Conservation (phyloP, 2,797 vertebrate species). For the Dermochelys coriacea region DNA sequence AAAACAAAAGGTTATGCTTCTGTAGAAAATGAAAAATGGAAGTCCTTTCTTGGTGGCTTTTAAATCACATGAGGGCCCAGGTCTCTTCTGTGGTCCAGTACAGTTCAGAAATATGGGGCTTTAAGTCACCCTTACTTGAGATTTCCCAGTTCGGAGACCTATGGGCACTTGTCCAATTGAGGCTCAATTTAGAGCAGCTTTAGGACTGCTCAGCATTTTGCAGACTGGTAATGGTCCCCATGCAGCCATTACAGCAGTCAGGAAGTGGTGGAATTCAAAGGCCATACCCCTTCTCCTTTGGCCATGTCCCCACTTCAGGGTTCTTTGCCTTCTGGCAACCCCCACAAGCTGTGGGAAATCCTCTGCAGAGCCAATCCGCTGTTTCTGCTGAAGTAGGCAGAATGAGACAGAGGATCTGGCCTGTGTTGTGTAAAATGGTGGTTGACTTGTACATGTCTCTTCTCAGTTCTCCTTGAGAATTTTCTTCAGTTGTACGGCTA, state of each 20-base stretch:
- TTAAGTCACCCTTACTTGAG: neutral
- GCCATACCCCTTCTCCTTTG: neutral
- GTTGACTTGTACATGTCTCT: neutral
- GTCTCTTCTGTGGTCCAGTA: neutral
- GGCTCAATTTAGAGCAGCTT: neutral
- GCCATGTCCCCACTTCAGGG: neutral
- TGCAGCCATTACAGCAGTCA: neutral
- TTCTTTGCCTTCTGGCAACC: neutral
- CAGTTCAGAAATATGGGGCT: neutral
- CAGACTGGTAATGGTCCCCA: neutral
- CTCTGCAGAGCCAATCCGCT: neutral
- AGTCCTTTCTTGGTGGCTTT: neutral
- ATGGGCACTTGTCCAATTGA: neutral
- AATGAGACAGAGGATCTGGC: neutral
- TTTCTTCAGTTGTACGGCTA: neutral
- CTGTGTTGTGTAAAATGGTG: neutral
- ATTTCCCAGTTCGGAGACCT: neutral
- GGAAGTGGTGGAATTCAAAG: neutral
- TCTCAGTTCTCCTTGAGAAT: neutral
- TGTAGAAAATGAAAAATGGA: neutral
- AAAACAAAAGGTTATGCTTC: neutral
- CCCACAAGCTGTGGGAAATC: neutral
- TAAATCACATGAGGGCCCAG: neutral
- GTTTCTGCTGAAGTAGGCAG: neutral
- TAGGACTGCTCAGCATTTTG: neutral